Conservation (phyloP, 2,797 vertebrate species). For the Chiroxiphia lanceolata region DNA sequence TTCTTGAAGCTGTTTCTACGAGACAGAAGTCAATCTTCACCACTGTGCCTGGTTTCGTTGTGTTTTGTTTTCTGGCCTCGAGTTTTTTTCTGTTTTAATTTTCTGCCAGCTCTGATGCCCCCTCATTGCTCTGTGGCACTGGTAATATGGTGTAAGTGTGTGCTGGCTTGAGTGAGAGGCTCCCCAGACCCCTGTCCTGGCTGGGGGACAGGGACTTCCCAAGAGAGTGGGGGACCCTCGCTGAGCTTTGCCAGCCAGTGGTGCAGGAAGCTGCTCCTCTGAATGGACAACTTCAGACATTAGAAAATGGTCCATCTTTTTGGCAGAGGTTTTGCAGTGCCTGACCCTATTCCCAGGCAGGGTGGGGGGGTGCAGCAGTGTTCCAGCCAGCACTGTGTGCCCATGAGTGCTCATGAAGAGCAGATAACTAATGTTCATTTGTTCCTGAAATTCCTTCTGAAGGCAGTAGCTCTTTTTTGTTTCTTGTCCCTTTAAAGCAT, state of each 20-base stretch:
- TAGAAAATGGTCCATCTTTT: not conserved
- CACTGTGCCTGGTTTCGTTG: not conserved
- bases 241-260: not conserved
- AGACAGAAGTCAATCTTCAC: not conserved
- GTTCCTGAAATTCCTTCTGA: not conserved
- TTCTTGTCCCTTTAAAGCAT: not conserved
- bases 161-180: not conserved
- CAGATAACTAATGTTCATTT: not conserved
- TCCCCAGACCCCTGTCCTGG: not conserved
- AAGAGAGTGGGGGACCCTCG: not conserved
- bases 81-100: not conserved
- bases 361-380: not conserved
- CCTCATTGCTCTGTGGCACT: rapidly evolving
- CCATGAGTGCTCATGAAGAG: not conserved
- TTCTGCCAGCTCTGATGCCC: not conserved
- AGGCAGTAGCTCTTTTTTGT: not conserved
- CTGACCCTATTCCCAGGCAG: not conserved
- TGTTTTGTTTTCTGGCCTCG: not conserved
- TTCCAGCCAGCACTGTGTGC: not conserved
- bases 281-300: not conserved
- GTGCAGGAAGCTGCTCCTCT: not conserved
- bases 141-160: not conserved
- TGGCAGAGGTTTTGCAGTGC: not conserved
- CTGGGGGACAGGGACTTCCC: not conserved
- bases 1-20: conserved; percentile 46